A percentile compares a stretch with the other conserved stretches of the same genome.
Conservation (phyloP, 1,140 invertebrate species). For the Halictus rubicundus region DNA sequence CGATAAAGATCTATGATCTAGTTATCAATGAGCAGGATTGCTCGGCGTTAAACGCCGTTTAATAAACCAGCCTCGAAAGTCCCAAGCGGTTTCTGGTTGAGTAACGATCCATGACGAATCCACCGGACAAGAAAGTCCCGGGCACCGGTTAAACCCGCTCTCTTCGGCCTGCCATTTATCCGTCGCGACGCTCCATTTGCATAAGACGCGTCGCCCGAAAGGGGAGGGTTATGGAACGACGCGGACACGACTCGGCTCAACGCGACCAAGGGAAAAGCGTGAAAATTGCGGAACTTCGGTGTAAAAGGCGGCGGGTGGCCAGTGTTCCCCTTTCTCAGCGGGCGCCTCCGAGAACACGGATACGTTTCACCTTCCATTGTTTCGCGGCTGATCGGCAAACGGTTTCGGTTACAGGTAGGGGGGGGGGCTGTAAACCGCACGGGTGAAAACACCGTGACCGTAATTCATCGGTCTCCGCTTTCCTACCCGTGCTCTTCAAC, state of each 20-base stretch:
- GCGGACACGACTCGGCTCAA: not conserved
- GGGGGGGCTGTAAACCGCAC: slow-evolving; percentile 36
- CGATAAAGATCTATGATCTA: not conserved
- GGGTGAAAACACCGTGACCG: not conserved
- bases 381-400: slow-evolving; percentile 26
- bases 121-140: slow-evolving; percentile 37
- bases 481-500: not conserved
- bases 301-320: slow-evolving; percentile 50
- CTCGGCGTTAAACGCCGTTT: slow-evolving; percentile 28
- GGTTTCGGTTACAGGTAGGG: slow-evolving; percentile 2
- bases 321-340: slow-evolving; percentile 31
- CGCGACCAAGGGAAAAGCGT: slow-evolving; percentile 51
- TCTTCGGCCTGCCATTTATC: slow-evolving; percentile 24
- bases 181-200: slow-evolving; percentile 53
- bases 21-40: slow-evolving; percentile 46
- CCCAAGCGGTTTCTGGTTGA: slow-evolving; percentile 37
- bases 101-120: slow-evolving; percentile 65
- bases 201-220: slow-evolving; percentile 28
- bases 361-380: slow-evolving; percentile 39
- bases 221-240: not conserved
- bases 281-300: slow-evolving; percentile 60
- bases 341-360: not conserved
- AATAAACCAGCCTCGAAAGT: slow-evolving; percentile 32
- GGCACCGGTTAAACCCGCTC: slow-evolving; percentile 26
- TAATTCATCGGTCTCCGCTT: slow-evolving; percentile 33